Evolutionary conservation across 1,140 invertebrate species (phyloP), one percentile per base, ranked within the genome.

Genomic region (Leucophenga varia): DNA sequence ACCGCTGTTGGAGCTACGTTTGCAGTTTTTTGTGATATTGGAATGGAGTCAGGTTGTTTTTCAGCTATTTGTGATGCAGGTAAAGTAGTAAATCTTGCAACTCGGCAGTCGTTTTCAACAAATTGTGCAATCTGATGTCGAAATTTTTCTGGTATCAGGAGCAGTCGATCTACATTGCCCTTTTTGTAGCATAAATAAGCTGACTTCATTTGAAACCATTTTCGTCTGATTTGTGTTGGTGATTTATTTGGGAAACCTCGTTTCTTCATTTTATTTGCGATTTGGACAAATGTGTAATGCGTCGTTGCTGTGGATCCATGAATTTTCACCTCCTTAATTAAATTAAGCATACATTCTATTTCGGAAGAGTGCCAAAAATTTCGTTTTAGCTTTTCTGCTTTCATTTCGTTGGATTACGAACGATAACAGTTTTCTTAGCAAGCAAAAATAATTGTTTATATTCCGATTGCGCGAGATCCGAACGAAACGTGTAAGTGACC

Each of bases 171-270:
- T 2, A 58, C 48, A n/a, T 71, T 71, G 1, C 67, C 67, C 18
- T 71, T 72, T 20, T 71, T 71, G 12, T 68, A 71, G 16, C 67
- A 71, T 0, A 71, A 54, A 42, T 71, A 71, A 0, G 67, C 67
- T 4, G 67, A 71, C 30, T 71, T 71, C 67, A 71, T 71, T 47
- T 71, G 67, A 52, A 71, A 71, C 67, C 67, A 71, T 28, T 71
- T 71, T 8, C 67, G 50, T 43, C 67, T 37, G 3, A 71, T 63
- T 49, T 71, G 67, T 1, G 67, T 61, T 7, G 67, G 63, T 1
- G 63, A 59, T 51, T 71, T 71, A 19, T 71, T 71, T 5, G 68
- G 60, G 35, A 71, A 71, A 16, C 67, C 67, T 19, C 40, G 32
- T n/a, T 54, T 64, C 41, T 57, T 71, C 67, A 71, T 71, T 44